phyloP scores from a whole-genome alignment of 2,797 vertebrate genomes.

The Dipus sagitta region DNA sequence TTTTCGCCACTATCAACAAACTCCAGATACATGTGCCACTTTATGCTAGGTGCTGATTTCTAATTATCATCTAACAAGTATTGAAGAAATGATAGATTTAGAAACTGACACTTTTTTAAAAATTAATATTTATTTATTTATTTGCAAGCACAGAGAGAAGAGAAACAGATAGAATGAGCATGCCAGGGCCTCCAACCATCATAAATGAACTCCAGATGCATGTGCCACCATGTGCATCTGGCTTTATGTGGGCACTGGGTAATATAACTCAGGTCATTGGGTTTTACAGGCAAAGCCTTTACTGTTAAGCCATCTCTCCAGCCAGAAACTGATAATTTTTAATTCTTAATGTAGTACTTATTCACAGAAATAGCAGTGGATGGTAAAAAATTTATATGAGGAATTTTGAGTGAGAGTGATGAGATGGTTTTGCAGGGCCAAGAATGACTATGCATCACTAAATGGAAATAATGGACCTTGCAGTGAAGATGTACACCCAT shows the following conservation, averaged over 20 bases:
- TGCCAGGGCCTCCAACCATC: no score
- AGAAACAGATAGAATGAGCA: no score
- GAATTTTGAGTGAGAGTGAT: background rate
- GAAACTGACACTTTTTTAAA: background rate
- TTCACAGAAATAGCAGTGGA: background rate
- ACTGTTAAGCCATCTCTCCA: background rate
- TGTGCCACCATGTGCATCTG: no score
- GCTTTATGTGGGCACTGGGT: no score
- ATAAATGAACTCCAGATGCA: no score
- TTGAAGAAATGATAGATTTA: slow-evolving; percentile 40
- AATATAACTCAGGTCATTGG: no score
- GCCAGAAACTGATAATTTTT: background rate
- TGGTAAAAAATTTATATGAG: slow-evolving; percentile 42
- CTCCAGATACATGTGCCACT: no score
- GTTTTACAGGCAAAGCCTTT: no score
- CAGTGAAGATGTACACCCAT: background rate
- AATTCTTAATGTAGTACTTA: slow-evolving; percentile 5
- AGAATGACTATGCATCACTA: slow-evolving; percentile 11
- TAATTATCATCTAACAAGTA: slow-evolving; percentile 39
- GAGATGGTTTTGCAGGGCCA: background rate
- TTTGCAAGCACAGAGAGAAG: no score
- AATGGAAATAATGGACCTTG: background rate
- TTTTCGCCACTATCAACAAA: no score
- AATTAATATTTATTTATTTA: background rate
- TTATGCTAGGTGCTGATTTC: background rate